These are phyloP conservation scores for Cryptomyrus ogoouensis DNA, from an alignment of 2,113 vertebrate genomes.

Conservation along the genomic window DNA sequence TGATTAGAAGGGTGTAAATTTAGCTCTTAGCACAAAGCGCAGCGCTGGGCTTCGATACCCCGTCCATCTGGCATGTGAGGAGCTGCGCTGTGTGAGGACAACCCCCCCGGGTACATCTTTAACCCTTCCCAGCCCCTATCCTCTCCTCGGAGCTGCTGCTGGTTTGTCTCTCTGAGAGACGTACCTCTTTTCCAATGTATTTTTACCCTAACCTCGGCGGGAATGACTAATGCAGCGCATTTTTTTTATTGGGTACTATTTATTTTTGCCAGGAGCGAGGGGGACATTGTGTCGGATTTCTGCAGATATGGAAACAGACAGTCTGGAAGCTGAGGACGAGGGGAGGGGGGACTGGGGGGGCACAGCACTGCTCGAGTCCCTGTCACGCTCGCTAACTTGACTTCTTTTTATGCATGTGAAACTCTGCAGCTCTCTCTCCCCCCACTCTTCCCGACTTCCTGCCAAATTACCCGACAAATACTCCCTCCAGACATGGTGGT, in stretches of 20 bases:
- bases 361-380: neutral
- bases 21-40: neutral
- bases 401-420: slow-evolving; percentile 19
- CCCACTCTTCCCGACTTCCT: neutral
- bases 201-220: neutral
- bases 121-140: neutral
- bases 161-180: neutral
- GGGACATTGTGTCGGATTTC: slow-evolving; percentile 9
- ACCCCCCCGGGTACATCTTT: neutral
- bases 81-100: neutral
- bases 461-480: neutral
- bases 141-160: too few relatives aligned
- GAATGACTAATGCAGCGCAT: neutral
- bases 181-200: neutral
- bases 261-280: slow-evolving; percentile 5
- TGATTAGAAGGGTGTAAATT: neutral
- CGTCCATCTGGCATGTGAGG: neutral
- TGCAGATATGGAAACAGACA: slow-evolving; percentile 24
- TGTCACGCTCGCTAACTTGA: slow-evolving; percentile 10
- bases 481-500: neutral
- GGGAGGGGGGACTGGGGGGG: neutral
- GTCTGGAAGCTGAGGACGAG: neutral
- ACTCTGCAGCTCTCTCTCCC: neutral
- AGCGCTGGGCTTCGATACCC: neutral
- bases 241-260: slow-evolving; percentile 10